Evolutionary conservation across 2,888 invertebrate species (phyloP).

Genomic region (Rhodophaea formosa): DNA sequence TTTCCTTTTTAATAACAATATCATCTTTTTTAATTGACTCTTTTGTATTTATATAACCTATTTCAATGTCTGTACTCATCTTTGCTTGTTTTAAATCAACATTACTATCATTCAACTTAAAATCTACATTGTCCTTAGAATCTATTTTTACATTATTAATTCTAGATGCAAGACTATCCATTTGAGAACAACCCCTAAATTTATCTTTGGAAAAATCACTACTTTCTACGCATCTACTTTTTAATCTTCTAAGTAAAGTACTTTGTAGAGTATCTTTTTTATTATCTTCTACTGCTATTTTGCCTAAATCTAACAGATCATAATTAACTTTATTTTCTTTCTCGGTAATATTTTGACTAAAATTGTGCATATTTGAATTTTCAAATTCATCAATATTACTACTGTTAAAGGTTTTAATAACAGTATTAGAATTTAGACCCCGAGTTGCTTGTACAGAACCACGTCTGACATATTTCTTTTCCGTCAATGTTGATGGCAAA

Average conservation of each 20-base stretch:
- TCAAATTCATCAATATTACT: not conserved
- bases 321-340: not conserved
- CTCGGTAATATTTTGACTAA: not conserved
- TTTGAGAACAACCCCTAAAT: not conserved
- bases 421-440: not conserved
- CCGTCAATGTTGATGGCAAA: not conserved
- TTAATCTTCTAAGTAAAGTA: not conserved
- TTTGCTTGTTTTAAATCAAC: not conserved
- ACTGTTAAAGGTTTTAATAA: not conserved
- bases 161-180: not conserved
- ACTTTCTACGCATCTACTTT: not conserved
- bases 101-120: not conserved
- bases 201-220: not conserved
- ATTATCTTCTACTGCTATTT: not conserved
- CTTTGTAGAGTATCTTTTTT: not conserved
- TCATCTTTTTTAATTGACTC: not conserved
- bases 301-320: not conserved
- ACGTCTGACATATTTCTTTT: not conserved
- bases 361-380: not conserved
- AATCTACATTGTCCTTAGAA: slow-evolving; percentile 2
- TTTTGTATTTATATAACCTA: not conserved
- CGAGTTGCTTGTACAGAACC: not conserved
- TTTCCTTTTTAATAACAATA: not conserved
- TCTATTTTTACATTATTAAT: not conserved
- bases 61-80: not conserved